These are phyloP conservation scores for Mormyrus hasselquistii DNA, from an alignment of 2,797 vertebrate species.

Conservation along the genomic window DNA sequence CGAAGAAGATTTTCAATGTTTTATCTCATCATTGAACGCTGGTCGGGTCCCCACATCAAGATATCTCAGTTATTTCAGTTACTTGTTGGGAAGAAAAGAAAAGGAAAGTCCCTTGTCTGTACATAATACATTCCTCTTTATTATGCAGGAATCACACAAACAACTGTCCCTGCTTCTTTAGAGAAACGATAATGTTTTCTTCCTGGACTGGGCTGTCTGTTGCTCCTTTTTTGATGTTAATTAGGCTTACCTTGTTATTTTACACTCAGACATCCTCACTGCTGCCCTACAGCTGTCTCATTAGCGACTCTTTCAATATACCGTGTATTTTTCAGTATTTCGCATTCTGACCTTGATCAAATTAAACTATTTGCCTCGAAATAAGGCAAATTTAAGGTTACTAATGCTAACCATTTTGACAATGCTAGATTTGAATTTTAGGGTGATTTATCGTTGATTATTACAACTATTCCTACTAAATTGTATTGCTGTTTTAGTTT, in stretches of 20 bases:
- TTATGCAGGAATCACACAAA: not conserved
- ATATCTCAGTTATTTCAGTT: not conserved
- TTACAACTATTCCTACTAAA: not conserved
- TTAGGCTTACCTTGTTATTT: slow-evolving; percentile 10
- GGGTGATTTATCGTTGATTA: not conserved
- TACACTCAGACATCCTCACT: not conserved
- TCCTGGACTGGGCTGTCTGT: not conserved
- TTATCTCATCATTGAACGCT: not conserved
- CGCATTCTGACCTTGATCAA: not conserved
- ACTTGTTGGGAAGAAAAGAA: not conserved
- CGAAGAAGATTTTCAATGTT: not conserved
- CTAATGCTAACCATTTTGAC: not conserved
- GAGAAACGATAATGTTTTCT: not conserved
- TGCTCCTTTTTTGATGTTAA: not conserved
- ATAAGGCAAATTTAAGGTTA: not conserved
- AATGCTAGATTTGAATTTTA: not conserved
- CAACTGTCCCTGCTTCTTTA: not conserved
- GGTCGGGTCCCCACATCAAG: not conserved
- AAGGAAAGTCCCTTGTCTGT: not conserved
- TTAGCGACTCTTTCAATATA: not conserved
- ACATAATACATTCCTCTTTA: slow-evolving; percentile 3
- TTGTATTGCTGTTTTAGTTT: not conserved
- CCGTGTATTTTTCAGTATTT: not conserved
- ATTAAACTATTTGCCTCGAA: not conserved
- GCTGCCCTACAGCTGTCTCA: not conserved